Evolutionary conservation across 1,140 invertebrate genomes (phyloP), one percentile per base, ranked within the genome.

Genomic region (Mycetomoellerius zeteki): DNA sequence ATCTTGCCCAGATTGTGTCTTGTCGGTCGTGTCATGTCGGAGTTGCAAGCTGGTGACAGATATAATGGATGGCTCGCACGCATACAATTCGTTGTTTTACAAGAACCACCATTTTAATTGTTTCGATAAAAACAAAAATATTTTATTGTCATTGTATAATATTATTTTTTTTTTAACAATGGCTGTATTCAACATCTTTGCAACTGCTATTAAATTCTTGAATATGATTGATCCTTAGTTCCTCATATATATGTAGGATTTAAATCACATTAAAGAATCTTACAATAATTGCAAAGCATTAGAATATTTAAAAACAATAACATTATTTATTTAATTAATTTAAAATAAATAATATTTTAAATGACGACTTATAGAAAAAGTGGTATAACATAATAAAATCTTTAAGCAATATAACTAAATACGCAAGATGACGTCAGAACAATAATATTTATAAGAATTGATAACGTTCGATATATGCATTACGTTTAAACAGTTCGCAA

Each of bases 31-130:
- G 27, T 76, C 27, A 71, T 10, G 27, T 47, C 21, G 30, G 14
- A 62, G 27, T 56, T 65, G 43, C 62, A 50, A 81, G 8, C 60
- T 54, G 86, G 85, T 72, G 76, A 77, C 73, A 86, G 58, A 84
- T 58, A 78, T 84, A 89, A 85, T 77, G 21, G 52, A 89, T 85
- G 73, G 84, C 19, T 52, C 37, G 73, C 88, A 43, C 3, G 33
- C 78, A 73, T 67, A 65, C 43, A 54, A 73, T 67, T 72, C 85
- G 85, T 89, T 89, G 89, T 90, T 87, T 78, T 80, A 90, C 89
- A 90, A 89, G 58, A 12, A 30, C 50, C 27, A 21, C 1, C 43
- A 72, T 58, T 72, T 89, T 90, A 87, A 90, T 89, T 73, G 71
- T 24, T 76, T 37, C 47, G 50, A 3, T 6, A 50, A 27, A 47